Conservation (phyloP, 2,113 vertebrate species). For the Zosterops hypoxanthus region DNA sequence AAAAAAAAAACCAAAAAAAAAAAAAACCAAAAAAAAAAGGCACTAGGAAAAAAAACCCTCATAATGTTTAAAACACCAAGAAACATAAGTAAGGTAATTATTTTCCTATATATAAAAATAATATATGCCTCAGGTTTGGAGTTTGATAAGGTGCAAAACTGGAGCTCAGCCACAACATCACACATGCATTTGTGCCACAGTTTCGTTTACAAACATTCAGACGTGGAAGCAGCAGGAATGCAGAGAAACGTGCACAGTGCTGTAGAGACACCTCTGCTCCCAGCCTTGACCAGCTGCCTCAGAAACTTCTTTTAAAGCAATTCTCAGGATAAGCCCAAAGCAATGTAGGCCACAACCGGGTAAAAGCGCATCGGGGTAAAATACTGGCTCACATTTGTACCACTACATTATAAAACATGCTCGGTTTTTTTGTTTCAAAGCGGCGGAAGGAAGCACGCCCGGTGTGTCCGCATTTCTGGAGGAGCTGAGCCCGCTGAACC, state of each 20-base stretch:
- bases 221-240: not conserved
- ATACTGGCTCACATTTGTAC: fast-evolving
- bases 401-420: fast-evolving
- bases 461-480: fast-evolving
- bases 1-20: too few relatives aligned
- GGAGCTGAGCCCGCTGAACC: not conserved
- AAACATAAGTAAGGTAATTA: not conserved
- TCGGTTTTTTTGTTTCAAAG: not conserved
- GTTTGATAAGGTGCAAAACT: not conserved
- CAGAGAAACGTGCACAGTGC: fast-evolving
- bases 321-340: not conserved
- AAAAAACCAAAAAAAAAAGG: too few relatives aligned
- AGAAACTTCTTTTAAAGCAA: not conserved
- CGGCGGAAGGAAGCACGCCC: fast-evolving
- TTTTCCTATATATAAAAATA: not conserved
- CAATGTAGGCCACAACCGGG: not conserved
- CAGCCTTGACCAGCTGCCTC: not conserved
- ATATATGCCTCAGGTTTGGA: not conserved
- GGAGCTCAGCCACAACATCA: not conserved
- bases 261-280: not conserved
- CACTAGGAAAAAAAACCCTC: not conserved
- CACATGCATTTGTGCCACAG: fast-evolving
- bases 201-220: not conserved
- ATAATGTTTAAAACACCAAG: not conserved
- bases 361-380: fast-evolving